Percentiles rank a stretch among this genome's conserved stretches.
phyloP scores from a whole-genome alignment of 2,888 invertebrate species.

The Pachydiplax longipennis region DNA sequence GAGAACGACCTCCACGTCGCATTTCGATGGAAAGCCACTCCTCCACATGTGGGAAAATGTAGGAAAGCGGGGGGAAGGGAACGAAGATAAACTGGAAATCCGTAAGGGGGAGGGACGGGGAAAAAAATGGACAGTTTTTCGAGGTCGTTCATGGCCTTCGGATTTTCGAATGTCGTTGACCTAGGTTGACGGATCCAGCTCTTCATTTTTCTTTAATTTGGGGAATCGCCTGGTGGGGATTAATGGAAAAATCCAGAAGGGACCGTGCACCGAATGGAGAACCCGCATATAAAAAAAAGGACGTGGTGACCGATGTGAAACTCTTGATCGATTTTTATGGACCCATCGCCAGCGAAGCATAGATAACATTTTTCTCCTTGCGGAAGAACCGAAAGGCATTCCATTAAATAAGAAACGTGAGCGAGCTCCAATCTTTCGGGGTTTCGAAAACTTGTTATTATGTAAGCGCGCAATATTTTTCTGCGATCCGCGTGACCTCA shows the following conservation, averaged over 20 bases:
- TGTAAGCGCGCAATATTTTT: neutral
- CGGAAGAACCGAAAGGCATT: neutral
- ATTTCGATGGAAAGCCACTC: neutral
- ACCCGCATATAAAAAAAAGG: neutral
- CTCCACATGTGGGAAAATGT: neutral
- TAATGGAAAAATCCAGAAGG: neutral
- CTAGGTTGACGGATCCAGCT: neutral
- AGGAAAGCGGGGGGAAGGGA: neutral
- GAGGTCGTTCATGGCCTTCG: conserved; percentile 33
- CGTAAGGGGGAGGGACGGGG: neutral
- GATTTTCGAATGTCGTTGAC: conserved; percentile 32
- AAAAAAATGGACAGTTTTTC: neutral
- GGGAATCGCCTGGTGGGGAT: neutral
- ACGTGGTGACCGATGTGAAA: neutral
- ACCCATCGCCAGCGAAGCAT: neutral
- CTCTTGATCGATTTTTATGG: neutral
- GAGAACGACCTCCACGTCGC: neutral
- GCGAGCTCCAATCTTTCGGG: neutral
- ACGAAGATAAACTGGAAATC: neutral
- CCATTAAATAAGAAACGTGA: neutral
- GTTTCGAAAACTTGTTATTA: neutral
- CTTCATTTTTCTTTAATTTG: neutral
- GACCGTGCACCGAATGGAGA: neutral
- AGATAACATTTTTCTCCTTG: neutral
- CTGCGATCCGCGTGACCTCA: neutral